Evolutionary conservation across 2,113 vertebrate species (phyloP).

Genomic region (Neotoma lepida): DNA sequence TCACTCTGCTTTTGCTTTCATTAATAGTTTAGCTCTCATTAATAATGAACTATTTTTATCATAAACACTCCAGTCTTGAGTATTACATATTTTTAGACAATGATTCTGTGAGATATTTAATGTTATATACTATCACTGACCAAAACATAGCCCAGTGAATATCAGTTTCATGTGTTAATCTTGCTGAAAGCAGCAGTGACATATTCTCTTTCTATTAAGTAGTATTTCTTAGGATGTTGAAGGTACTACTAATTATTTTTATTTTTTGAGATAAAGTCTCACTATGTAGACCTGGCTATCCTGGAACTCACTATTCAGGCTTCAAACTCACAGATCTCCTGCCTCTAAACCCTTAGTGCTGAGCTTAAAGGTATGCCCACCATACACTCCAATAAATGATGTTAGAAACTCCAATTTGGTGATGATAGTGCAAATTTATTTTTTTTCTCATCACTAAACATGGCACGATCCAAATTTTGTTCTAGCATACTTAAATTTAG

Average conservation of each 20-base stretch:
- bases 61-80: background rate
- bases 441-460: constrained; percentile 37
- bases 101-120: constrained; percentile 13
- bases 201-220: background rate
- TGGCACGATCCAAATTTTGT: background rate
- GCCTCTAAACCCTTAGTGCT: background rate
- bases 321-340: background rate
- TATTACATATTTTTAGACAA: background rate
- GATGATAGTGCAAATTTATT: background rate
- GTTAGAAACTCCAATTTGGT: constrained; percentile 33
- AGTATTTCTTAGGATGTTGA: constrained; percentile 15
- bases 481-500: constrained; percentile 21
- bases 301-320: background rate
- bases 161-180: constrained; percentile 18
- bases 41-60: background rate
- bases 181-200: background rate
- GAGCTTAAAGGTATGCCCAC: background rate
- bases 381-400: background rate
- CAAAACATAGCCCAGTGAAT: background rate
- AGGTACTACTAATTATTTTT: background rate
- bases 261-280: background rate
- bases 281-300: background rate
- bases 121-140: background rate
- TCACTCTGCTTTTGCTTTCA: background rate
- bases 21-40: background rate